A percentile compares a stretch with the other conserved stretches of the same genome.
phyloP scores from a whole-genome alignment of 2,113 vertebrate genomes.

The Pedionomus torquatus region DNA sequence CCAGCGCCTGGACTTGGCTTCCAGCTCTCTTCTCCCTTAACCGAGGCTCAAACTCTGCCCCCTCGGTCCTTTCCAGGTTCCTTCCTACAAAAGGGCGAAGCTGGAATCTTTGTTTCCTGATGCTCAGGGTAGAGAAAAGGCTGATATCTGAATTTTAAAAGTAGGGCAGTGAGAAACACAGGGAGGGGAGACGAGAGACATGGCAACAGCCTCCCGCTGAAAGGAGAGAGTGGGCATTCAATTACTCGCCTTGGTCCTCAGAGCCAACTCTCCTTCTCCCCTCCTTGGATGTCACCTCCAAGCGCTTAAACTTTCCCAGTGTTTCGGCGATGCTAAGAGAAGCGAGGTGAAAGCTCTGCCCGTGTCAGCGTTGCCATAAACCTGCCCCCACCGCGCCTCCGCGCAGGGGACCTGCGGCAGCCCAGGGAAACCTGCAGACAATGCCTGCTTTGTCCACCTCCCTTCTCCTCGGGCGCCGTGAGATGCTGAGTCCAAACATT shows the following conservation, averaged over 20 bases:
- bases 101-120: not conserved
- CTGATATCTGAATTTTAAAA: not conserved
- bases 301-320: not conserved
- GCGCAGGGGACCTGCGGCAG: not conserved
- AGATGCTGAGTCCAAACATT: slow-evolving; percentile 41
- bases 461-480: not conserved
- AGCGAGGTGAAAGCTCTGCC: not conserved
- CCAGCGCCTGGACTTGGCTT: not conserved
- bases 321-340: not conserved
- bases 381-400: not conserved
- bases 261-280: not conserved
- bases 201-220: not conserved
- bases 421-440: slow-evolving; percentile 12
- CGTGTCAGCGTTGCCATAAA: not conserved
- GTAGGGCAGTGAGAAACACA: not conserved
- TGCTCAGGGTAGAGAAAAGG: not conserved
- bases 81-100: not conserved
- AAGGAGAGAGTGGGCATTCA: not conserved
- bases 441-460: slow-evolving; percentile 32
- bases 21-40: not conserved
- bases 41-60: not conserved
- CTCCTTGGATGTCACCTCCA: not conserved
- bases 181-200: not conserved
- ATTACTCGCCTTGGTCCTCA: not conserved
- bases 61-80: not conserved